Evolutionary conservation across 2,888 invertebrate genomes (phyloP), one percentile per base, ranked within the genome.

Genomic region (Acronicta alni): DNA sequence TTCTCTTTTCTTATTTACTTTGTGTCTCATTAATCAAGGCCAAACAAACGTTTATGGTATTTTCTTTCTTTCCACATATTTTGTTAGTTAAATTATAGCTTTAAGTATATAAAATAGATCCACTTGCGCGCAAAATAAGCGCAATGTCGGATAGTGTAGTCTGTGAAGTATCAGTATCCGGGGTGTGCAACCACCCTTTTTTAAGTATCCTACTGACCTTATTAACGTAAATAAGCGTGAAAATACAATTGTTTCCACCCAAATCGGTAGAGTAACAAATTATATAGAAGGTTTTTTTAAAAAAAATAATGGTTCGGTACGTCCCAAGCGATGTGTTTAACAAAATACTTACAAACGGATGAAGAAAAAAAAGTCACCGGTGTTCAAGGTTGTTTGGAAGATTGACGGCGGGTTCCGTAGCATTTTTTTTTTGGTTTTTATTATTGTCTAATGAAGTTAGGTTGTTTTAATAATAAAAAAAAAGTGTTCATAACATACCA

Each of bases 261-360:
- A 60, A 68, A 53, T 60, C 48, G n/a, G 18, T 73, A 39, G 20
- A 18, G 48, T 60, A 20, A 67, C 67, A 68, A 73, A 67, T 67
- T 67, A 49, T 51, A 45, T 51, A 41, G 20, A 35, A 14, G 0
- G 15, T 38, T 37, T 54, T 63, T 43, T 56, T 30, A 0, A 35
- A 49, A 64, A 67, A 54, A 51, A n/a, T 42, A 12, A 16, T n/a
- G 3, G 14, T 46, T 18, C 41, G 42, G 39, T 62, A 35, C 35
- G 61, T 75, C 72, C 67, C 57, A 43, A n/a, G 12, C 9, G 45
- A 42, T 67, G 56, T 78, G 76, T 78, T 67, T 57, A 59, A 75
- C 75, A 64, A 72, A 72, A 78, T 78, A 67, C 79, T 72, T 67
- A 75, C 59, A 71, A 75, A 51, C 55, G 54, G 30, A 4, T 37